Conservation (phyloP, 2,888 invertebrate species). For the Peribatodes rhomboidaria region DNA sequence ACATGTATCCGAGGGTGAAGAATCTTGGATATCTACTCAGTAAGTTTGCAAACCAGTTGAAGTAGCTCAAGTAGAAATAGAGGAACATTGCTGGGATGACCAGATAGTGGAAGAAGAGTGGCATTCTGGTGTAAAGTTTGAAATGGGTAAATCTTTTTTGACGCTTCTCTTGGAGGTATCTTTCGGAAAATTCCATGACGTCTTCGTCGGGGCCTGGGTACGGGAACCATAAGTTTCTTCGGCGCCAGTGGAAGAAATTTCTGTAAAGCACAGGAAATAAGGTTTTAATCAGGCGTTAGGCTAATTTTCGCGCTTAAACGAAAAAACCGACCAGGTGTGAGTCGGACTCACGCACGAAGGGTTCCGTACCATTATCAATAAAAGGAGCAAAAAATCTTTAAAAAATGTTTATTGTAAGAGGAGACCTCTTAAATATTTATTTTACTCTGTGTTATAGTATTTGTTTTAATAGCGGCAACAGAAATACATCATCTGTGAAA, state of each 20-base stretch:
- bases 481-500: too few relatives aligned
- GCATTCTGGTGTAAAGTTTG: slow-evolving; percentile 62
- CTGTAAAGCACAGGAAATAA: slow-evolving; percentile 50
- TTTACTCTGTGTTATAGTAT: too few relatives aligned
- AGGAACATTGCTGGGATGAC: slow-evolving; percentile 58
- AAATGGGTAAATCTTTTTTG: slow-evolving; percentile 58
- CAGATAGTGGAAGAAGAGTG: slow-evolving; percentile 58
- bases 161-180: slow-evolving; percentile 55
- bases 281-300: too few relatives aligned
- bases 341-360: too few relatives aligned
- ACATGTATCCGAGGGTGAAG: slow-evolving; percentile 63
- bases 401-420: too few relatives aligned
- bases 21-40: slow-evolving; percentile 61
- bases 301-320: too few relatives aligned
- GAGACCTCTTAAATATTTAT: too few relatives aligned
- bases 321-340: too few relatives aligned
- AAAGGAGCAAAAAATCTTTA: too few relatives aligned
- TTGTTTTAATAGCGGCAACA: too few relatives aligned
- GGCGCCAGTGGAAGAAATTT: slow-evolving; percentile 62
- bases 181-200: slow-evolving; percentile 61
- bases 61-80: slow-evolving; percentile 59
- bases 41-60: slow-evolving; percentile 62
- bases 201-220: slow-evolving; percentile 65
- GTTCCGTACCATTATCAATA: too few relatives aligned
- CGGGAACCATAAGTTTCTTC: slow-evolving; percentile 61